Evolutionary conservation across 2,797 vertebrate species (phyloP).

Genomic region (Coendou prehensilis): DNA sequence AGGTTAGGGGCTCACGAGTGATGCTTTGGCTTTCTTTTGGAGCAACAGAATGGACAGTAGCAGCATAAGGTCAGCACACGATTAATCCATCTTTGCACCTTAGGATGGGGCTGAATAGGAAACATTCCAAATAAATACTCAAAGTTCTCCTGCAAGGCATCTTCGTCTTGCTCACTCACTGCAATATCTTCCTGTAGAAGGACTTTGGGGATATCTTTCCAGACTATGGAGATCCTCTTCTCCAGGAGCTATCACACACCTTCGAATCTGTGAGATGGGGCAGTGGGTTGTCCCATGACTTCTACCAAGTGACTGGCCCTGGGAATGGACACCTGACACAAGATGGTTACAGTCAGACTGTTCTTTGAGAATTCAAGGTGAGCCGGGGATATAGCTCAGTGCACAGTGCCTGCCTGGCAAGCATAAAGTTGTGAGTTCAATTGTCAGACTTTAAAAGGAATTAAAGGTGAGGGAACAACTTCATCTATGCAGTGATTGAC

Average conservation of each 20-base stretch:
- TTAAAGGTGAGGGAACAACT: neutral
- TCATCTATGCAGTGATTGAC: neutral
- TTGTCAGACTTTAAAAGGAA: too few species aligned
- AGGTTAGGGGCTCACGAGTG: neutral
- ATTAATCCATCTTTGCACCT: neutral
- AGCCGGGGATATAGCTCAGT: too few species aligned
- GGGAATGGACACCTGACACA: neutral
- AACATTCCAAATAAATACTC: slow-evolving; percentile 24
- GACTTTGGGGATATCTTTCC: neutral
- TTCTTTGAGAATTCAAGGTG: neutral
- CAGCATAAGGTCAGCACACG: neutral
- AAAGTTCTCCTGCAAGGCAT: neutral
- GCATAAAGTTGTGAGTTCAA: too few species aligned
- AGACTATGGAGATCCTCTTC: neutral
- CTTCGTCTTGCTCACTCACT: neutral
- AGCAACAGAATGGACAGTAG: neutral
- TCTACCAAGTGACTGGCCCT: neutral
- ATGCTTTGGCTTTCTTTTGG: neutral
- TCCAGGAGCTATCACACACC: neutral
- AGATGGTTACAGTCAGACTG: neutral
- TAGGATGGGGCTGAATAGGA: neutral
- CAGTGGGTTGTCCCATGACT: neutral
- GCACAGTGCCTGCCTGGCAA: too few species aligned
- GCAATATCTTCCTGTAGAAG: neutral
- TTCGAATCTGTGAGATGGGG: neutral